Evolutionary conservation across 2,113 vertebrate species (phyloP), one percentile per base, ranked within the genome.

Genomic region (Ptychochromis oligacanthus): DNA sequence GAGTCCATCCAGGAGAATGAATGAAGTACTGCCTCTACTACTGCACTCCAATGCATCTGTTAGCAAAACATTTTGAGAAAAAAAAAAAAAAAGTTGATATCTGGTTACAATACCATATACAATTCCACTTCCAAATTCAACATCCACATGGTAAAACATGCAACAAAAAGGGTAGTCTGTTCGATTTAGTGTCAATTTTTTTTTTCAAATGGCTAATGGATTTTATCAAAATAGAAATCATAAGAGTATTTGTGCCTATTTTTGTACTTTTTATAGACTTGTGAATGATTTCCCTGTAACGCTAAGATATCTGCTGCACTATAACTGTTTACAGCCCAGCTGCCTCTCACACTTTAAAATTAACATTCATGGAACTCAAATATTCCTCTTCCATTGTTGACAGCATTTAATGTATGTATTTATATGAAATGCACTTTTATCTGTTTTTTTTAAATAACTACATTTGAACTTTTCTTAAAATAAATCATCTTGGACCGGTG

Each of bases 331-430:
- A 83, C 31, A 80, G 54, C n/a, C 20, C 20, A 34, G 72, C 24
- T 56, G 7, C 22, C 57, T 61, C n/a, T 67, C 79, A 67, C 56
- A 61, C 46, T 86, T 85, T 22, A 86, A 88, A 87, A 89, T 56
- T 61, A 82, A 87, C 85, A 91, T 86, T 92, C 61, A 62, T 24
- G 18, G 55, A 77, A 64, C 59, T 83, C 60, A 38, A 79, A 80
- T 70, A 79, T 57, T 85, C 81, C 22, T 76, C 56, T 76, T 61
- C 80, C 43, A 20, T 7, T 38, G 43, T 59, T 85, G 70, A 75
- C 61, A 80, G 56, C 59, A 74, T 34, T 40, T 13, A 31, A 75
- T 26, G 24, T 80, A 52, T 54, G 75, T 18, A 15, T 49, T 77
- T 83, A 76, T 26, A 75, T 4, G 22, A 43, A n/a, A 76, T 55